A percentile compares a stretch with the other conserved stretches of the same genome.
Conservation (phyloP, 2,888 invertebrate species). For the Nebria salina region DNA sequence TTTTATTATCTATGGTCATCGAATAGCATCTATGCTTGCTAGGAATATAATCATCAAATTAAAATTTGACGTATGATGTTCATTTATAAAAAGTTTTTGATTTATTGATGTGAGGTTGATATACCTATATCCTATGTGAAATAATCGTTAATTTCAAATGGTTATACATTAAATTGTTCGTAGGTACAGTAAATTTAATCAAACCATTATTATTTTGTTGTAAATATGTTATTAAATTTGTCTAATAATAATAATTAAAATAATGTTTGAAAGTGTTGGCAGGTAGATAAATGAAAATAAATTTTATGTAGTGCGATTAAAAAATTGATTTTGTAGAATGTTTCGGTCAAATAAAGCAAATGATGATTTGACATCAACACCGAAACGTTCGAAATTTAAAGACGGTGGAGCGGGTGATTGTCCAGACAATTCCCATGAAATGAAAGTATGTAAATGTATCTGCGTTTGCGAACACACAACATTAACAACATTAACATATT, state of each 20-base stretch:
- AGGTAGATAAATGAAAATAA: constrained; percentile 20
- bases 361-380: constrained; percentile 27
- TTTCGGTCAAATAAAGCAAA: constrained; percentile 40
- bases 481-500: constrained; percentile 47
- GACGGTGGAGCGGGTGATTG: constrained; percentile 18
- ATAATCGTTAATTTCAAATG: not conserved
- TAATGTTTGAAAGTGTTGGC: constrained; percentile 40
- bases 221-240: not conserved
- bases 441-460: constrained; percentile 10
- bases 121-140: not conserved
- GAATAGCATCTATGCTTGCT: too few relatives aligned
- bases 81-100: not conserved
- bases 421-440: constrained; percentile 20
- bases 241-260: not conserved
- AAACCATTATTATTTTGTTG: not conserved
- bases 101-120: not conserved
- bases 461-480: too few relatives aligned
- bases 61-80: not conserved
- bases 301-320: not conserved
- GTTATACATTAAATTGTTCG: not conserved
- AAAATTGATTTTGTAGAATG: constrained; percentile 33
- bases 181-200: not conserved
- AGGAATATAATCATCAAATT: too few relatives aligned
- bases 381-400: constrained; percentile 38
- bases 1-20: too few relatives aligned